Conservation (phyloP, 1,140 invertebrate species). For the Pseudomyrmex flavicornis region DNA sequence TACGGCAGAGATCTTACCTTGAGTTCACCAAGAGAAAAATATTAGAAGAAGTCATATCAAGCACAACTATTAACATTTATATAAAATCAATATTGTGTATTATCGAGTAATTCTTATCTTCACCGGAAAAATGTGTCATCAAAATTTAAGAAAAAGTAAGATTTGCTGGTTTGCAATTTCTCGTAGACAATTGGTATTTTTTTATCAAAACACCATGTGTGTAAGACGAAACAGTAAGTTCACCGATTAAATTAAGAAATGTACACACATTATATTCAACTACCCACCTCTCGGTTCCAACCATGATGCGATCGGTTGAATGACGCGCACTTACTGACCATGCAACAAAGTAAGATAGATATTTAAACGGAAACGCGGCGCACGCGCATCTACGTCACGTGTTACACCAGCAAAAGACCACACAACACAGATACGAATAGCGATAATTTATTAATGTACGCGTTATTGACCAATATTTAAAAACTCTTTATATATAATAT, state of each 20-base stretch:
- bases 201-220: not conserved
- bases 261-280: too few species aligned
- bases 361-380: constrained; percentile 79
- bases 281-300: constrained; percentile 77
- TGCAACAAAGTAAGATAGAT: constrained; percentile 62
- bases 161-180: too few species aligned
- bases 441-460: too few species aligned
- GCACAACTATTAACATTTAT: not conserved
- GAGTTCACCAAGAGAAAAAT: not conserved
- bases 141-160: not conserved
- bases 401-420: too few species aligned
- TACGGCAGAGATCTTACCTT: not conserved
- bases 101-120: too few species aligned
- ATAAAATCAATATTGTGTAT: not conserved
- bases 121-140: not conserved
- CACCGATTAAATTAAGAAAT: not conserved
- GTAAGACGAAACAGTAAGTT: not conserved
- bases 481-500: too few species aligned
- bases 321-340: constrained; percentile 73
- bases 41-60: constrained; percentile 8
- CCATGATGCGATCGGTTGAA: constrained; percentile 75
- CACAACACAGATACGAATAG: too few species aligned
- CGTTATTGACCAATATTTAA: too few species aligned
- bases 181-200: too few species aligned
- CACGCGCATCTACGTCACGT: constrained; percentile 67